phyloP scores from a whole-genome alignment of 2,113 vertebrate species.

The Blennius ocellaris region DNA sequence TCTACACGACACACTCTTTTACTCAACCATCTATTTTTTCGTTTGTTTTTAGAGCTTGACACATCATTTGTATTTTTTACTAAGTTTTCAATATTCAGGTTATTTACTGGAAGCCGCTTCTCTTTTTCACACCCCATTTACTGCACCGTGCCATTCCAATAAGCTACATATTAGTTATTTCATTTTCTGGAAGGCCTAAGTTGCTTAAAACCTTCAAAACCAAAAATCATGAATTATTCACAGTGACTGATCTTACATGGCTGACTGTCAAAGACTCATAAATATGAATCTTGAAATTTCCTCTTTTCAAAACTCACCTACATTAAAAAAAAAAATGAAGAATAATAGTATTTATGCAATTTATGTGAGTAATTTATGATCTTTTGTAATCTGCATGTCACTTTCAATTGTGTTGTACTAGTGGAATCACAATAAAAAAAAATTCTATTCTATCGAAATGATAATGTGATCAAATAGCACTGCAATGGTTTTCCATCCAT shows the following conservation, averaged over 20 bases:
- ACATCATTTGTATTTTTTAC: too few relatives aligned
- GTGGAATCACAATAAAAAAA: neutral
- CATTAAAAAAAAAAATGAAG: neutral
- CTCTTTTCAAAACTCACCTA: neutral
- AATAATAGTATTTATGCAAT: too few relatives aligned
- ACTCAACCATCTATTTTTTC: neutral
- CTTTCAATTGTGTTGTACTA: too few relatives aligned
- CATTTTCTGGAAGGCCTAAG: too few relatives aligned
- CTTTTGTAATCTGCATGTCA: too few relatives aligned
- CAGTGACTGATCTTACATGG: neutral
- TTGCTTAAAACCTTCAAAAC: too few relatives aligned
- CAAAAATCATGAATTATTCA: neutral
- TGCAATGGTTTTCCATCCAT: slow-evolving; percentile 3
- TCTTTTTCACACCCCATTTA: neutral
- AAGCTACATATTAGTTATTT: neutral
- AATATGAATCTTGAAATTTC: neutral
- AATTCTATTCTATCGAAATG: neutral
- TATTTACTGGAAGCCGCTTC: too few relatives aligned
- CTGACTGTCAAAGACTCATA: neutral
- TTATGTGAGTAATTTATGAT: too few relatives aligned
- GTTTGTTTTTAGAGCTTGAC: too few relatives aligned
- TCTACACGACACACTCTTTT: neutral
- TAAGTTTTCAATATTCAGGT: too few relatives aligned
- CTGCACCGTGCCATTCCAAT: neutral
- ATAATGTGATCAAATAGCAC: too few relatives aligned